A percentile compares a stretch with the other conserved stretches of the same genome.
Evolutionary conservation across 2,797 vertebrate genomes (phyloP).

Genomic region (Xenops minutus): DNA sequence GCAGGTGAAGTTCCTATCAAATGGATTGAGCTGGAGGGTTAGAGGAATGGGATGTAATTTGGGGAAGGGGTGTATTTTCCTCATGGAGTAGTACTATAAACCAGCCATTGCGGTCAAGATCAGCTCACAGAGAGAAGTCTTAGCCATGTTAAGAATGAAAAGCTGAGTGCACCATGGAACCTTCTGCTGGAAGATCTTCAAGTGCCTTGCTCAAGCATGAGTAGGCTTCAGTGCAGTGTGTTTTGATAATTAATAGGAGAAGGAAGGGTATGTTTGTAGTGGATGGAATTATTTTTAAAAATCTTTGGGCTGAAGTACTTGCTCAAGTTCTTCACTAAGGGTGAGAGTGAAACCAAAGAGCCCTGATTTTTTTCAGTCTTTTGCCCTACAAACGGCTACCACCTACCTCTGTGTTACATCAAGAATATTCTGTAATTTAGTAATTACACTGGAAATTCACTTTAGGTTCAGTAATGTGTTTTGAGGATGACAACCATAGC

Average conservation of each 20-base stretch:
- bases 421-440: neutral
- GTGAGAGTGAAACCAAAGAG: neutral
- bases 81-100: neutral
- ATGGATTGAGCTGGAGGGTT: neutral
- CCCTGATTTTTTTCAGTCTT: neutral
- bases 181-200: neutral
- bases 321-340: neutral
- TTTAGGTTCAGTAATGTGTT: neutral
- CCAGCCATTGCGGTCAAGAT: neutral
- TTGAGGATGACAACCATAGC: neutral
- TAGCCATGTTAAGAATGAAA: neutral
- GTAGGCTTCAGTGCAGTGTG: neutral
- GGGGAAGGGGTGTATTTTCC: neutral
- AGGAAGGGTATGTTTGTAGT: neutral
- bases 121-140: neutral
- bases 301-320: neutral
- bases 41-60: neutral
- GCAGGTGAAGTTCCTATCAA: neutral
- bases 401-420: neutral
- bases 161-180: neutral
- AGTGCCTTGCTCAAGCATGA: neutral
- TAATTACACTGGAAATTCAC: slow-evolving; percentile 3
- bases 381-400: neutral
- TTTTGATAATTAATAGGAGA: neutral
- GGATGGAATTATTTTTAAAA: neutral